Percentiles rank a stretch among this genome's conserved stretches.
These are phyloP conservation scores for Heliconius hewitsoni DNA, from an alignment of 1,140 invertebrate species.

Conservation along the genomic window DNA sequence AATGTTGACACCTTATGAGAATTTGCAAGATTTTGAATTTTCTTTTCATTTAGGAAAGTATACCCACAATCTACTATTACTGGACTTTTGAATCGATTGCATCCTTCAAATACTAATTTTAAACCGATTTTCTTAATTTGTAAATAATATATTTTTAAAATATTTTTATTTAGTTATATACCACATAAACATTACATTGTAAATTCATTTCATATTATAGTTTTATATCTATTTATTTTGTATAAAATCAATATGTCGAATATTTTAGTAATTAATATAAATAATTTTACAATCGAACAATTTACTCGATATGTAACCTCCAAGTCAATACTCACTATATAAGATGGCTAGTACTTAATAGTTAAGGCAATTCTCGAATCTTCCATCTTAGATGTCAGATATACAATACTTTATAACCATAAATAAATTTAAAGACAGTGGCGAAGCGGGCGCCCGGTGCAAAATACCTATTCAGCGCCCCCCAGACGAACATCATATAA, in stretches of 20 bases:
- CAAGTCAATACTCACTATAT: slow-evolving; percentile 22
- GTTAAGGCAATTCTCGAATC: neutral
- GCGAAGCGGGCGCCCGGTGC: too few species aligned
- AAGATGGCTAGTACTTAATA: neutral
- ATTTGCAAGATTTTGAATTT: neutral
- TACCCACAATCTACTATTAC: neutral
- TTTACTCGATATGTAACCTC: slow-evolving; percentile 10
- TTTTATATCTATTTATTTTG: neutral
- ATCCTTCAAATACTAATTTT: neutral
- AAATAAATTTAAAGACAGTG: neutral
- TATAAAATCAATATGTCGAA: neutral
- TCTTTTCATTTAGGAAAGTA: neutral
- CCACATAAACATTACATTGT: neutral
- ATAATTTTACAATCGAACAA: slow-evolving; percentile 5
- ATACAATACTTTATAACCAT: neutral
- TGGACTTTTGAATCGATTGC: neutral
- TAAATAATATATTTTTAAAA: neutral
- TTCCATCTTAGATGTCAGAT: neutral
- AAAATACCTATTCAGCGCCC: too few species aligned
- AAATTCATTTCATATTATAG: neutral
- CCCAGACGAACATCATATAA: too few species aligned
- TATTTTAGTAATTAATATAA: neutral
- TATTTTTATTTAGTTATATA: neutral
- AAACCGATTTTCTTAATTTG: neutral
- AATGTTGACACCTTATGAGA: neutral